phyloP scores from a whole-genome alignment of 2,888 invertebrate species.

The Panopea generosa region DNA sequence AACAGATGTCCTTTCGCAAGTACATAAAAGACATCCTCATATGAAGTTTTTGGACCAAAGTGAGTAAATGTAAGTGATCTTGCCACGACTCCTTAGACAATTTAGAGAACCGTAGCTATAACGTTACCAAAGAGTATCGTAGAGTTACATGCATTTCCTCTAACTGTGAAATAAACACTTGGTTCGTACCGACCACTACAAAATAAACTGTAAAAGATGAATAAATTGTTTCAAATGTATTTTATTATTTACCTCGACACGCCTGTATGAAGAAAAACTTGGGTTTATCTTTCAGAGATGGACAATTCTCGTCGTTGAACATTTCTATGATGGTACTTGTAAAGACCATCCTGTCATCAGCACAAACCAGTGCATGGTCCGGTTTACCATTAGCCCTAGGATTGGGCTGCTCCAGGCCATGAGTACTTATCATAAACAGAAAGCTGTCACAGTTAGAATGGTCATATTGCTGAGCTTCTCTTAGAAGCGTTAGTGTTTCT shows the following conservation, averaged over 20 bases:
- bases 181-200: too few species aligned
- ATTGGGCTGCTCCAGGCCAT: conserved; percentile 46
- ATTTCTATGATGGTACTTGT: conserved; percentile 59
- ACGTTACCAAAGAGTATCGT: too few species aligned
- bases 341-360: conserved; percentile 52
- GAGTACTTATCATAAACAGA: conserved; percentile 52
- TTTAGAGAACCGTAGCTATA: too few species aligned
- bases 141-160: too few species aligned
- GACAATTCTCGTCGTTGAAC: conserved; percentile 56
- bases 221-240: too few species aligned
- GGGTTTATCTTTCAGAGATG: conserved; percentile 51
- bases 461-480: conserved; percentile 24
- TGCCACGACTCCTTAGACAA: too few species aligned
- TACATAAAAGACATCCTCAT: too few species aligned
- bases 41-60: too few species aligned
- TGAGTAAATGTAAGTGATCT: too few species aligned
- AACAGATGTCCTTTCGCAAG: too few species aligned
- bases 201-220: too few species aligned
- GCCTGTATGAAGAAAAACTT: conserved; percentile 62
- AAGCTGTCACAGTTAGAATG: conserved; percentile 56
- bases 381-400: conserved; percentile 22
- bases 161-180: too few species aligned
- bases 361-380: conserved; percentile 56
- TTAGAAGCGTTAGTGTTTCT: conserved; percentile 38
- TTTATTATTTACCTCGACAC: conserved; percentile 48